Evolutionary conservation across 1,140 invertebrate genomes (phyloP).

Genomic region (Dryas iulia): DNA sequence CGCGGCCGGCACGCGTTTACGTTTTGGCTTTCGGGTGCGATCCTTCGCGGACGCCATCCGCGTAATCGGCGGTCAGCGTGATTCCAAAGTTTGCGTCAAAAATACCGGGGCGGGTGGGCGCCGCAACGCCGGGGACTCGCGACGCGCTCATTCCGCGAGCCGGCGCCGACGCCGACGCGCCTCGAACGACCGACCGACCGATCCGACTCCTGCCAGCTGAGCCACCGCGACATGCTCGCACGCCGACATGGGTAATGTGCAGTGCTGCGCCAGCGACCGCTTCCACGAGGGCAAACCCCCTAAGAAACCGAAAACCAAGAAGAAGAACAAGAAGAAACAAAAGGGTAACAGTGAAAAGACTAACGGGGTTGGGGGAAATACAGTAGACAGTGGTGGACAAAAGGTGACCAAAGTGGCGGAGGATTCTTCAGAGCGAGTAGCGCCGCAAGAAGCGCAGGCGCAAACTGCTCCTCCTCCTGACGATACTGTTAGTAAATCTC

Average conservation of each 20-base stretch:
- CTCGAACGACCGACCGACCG: constrained; percentile 76
- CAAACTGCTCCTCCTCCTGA: constrained; percentile 39
- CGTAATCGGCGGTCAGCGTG: constrained; percentile 72
- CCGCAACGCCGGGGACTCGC: constrained; percentile 57
- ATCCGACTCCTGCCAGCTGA: constrained; percentile 63
- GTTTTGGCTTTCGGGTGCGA: constrained; percentile 77
- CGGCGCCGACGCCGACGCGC: constrained; percentile 76
- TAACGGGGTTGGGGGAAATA: constrained; percentile 58
- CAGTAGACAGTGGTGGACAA: constrained; percentile 48
- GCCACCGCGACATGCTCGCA: constrained; percentile 73
- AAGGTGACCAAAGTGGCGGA: constrained; percentile 61
- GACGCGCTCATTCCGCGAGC: constrained; percentile 68
- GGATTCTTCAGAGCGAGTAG: constrained; percentile 49
- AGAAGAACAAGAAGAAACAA: constrained; percentile 55
- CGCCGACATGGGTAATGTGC: constrained; percentile 77
- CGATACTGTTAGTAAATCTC: constrained; percentile 21
- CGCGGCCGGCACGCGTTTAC: constrained; percentile 69
- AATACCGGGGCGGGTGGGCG: constrained; percentile 68
- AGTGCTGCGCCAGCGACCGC: constrained; percentile 76
- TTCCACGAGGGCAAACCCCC: constrained; percentile 59
- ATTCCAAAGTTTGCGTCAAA: constrained; percentile 66
- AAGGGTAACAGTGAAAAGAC: constrained; percentile 52
- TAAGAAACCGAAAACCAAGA: constrained; percentile 60
- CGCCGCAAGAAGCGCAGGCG: constrained; percentile 46
- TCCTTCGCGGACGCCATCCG: constrained; percentile 75